Conservation (phyloP, 2,888 invertebrate genomes). For the Pyrochroa serraticornis region DNA sequence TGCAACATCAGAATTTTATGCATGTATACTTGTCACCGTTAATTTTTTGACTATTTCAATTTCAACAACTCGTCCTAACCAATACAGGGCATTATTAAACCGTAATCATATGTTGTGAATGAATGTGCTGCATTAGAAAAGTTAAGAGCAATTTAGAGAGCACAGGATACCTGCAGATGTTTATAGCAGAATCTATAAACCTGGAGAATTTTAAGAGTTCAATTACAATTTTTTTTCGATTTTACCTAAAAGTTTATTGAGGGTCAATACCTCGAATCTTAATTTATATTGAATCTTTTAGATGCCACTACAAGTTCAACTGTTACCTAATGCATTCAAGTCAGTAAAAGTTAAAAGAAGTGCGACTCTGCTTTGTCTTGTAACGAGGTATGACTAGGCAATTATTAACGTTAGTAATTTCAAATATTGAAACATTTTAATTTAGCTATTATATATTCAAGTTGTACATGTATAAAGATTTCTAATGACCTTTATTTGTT, state of each 20-base stretch:
- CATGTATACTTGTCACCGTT: conserved; percentile 33
- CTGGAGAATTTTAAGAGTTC: too few relatives aligned
- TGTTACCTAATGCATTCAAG: not conserved
- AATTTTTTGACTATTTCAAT: conserved; percentile 11
- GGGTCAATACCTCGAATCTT: too few relatives aligned
- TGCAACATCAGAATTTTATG: conserved; percentile 38
- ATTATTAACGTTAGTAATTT: conserved; percentile 10
- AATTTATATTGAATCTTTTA: not conserved
- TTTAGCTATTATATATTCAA: conserved; percentile 29
- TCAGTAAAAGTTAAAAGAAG: not conserved
- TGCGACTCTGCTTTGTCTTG: not conserved
- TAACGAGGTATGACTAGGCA: not conserved
- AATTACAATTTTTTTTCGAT: too few relatives aligned
- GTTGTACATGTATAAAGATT: conserved; percentile 47
- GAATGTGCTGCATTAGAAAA: conserved; percentile 2
- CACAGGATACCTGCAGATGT: too few relatives aligned
- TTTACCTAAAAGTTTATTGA: too few relatives aligned
- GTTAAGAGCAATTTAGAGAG: too few relatives aligned
- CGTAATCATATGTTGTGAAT: too few relatives aligned
- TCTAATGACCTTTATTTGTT: conserved; percentile 44
- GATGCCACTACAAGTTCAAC: not conserved
- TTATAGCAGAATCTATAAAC: too few relatives aligned
- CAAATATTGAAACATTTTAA: not conserved
- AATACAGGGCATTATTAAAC: conserved; percentile 6
- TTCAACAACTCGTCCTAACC: too few relatives aligned